Base-by-base conservation (phyloP, 2,113 vertebrate species). In the Morone chrysops region DNA sequence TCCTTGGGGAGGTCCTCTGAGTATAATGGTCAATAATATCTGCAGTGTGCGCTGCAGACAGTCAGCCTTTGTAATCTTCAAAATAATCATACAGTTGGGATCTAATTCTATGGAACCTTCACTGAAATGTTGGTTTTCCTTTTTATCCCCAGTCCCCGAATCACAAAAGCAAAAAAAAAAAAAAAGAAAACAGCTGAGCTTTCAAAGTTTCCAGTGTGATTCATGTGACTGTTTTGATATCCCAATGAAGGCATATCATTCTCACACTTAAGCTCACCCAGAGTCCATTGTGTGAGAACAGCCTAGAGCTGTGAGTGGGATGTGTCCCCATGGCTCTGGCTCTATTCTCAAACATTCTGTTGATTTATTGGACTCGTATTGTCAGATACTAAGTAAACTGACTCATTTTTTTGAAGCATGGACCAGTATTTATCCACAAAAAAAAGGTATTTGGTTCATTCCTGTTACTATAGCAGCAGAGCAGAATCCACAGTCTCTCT, bases 261-360 rank as follows among this genome's bases (percentile, higher is more conserved):
- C 69, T 70, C 65, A 50, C 70, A 76, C 75, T 47, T 61, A 74
- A 80, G 73, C 71, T 75, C 41, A 82, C 48, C 7, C 25, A 63
- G 75, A 38, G 79, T 83, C 56, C 53, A 67, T 76, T 75, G 74
- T 77, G 67, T 75, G 65, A 43, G 77, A 88, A 79, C 60, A 60
- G 80, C 80, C 75, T 78, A 0, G 53, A 90, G 87, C 80, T 48
- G 45, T 83, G 87, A 77, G 87, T 90, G 87, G 83, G 80, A 82
- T 68, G 83, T 25, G 70, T 91, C 85, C 82, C 87, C 10, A 31
- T 65, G 73, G 84, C 70, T 82, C 48, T 18, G 20, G 31, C 62
- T 87, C 70, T 59, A 12, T 75, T 84, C 77, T 81, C 79, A 70
- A 80, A 84, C 80, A 56, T n/a, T 70, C 63, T 81, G 76, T 73